Evolutionary conservation across 2,888 invertebrate genomes (phyloP), one percentile per base, ranked within the genome.

Genomic region (Xestobium rufovillosum): DNA sequence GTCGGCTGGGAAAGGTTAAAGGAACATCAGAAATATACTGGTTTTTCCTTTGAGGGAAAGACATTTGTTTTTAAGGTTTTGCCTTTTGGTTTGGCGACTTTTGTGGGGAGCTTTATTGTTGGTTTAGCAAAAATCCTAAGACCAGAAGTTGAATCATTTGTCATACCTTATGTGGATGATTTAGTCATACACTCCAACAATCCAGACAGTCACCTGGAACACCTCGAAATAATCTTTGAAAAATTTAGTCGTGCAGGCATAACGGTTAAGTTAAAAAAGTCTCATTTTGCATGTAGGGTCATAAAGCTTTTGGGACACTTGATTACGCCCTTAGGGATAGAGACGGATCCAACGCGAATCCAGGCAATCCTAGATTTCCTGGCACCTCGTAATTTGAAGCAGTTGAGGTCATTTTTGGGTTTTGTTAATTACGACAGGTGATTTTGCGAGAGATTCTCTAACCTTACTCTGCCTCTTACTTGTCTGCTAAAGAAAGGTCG

Each of bases 281-380:
- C 1, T 42, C 40, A 27, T 31, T 47, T 2, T 39, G 39, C 4
- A 50, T 52, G 25, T 12, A 50, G 3, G 46, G 47, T 3, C 44
- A 52, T n/a, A n/a, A n/a, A n/a, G n/a, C 50, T 52, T 26, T 12
- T 52, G 3, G 46, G 47, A 4, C 44, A 52, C 14, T 36, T 47
- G 1, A 29, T 52, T 1, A 34, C 39, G 0, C 2, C 30, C 1
- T 31, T 41, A 4, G 49, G 49, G 1, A 44, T 49, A 2, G 10
- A 11, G 3, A 39, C 43, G 0, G 47, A 52, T 14, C 41, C 42
- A 0, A 29, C 34, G 2, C 48, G 48, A 26, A 32, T 43, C 1
- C n/a, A 29, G 1, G 35, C 39, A 2, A 48, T 51, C 4, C 28
- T 39, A 9, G 12, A 41, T 9, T 49, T 43, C 26, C 47, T 39